Base-by-base conservation (phyloP, 2,888 invertebrate genomes). In the Aproaerema taeniolella region DNA sequence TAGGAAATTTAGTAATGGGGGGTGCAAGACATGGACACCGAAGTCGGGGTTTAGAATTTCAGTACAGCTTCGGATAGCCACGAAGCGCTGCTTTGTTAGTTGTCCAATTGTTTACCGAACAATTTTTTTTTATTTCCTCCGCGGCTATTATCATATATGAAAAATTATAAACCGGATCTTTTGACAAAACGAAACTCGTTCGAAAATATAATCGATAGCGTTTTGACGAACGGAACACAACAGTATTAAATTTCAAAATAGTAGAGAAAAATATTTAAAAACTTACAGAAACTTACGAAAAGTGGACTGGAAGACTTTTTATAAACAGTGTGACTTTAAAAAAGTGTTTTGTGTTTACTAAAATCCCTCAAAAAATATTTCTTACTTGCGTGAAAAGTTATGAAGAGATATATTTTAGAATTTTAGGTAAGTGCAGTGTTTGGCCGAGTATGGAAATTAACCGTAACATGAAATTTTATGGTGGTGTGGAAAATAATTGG, bases 21-120 rank as follows among this genome's bases (percentile, higher is more conserved):
- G 86, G 86, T 85, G 77, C 78, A 63, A 70, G 85, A 80, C 82
- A 86, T 79, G 79, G 86, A 86, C 76, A 86, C 85, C 85, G 66
- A 71, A 75, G 75, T 74, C 80, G 65, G 78, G 86, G 86, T 86
- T 86, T 86, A 81, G 83, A 85, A 86, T 86, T 86, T 86, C 86
- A 86, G 86, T 86, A 71, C 66, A 82, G 83, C 85, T 83, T 85
- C 85, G 85, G 86, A 85, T 86, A 76, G 85, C 85, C 71, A 63
- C 80, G 82, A 76, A 74, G 78, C 80, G 77, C 71, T 67, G 76
- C 83, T 83, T 85, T 86, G 86, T 86, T 81, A 71, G 75, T 67
- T 66, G 65, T 69, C 52, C 74, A 69, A 83, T 85, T 86, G 85
- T 86, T 82, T 83, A 78, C 70, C 61, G 66, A 73, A 63, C 55